These are phyloP conservation scores for Allolobophora icterica DNA, from an alignment of 2,888 invertebrate genomes.

Conservation along the genomic window DNA sequence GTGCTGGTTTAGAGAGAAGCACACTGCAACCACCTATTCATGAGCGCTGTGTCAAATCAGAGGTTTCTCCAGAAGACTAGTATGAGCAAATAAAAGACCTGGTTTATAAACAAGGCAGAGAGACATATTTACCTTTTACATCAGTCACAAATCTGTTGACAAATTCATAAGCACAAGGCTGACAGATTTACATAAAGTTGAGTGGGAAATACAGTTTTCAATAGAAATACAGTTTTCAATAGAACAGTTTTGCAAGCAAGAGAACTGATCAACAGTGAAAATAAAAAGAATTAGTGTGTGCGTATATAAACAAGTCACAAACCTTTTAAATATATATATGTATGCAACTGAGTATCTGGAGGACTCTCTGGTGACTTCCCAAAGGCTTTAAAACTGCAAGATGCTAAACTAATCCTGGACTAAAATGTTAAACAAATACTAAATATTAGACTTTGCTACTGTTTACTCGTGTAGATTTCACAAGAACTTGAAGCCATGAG, in stretches of 20 bases:
- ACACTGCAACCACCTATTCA: neutral
- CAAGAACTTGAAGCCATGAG: neutral
- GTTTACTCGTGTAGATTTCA: neutral
- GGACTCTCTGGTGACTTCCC: too few relatives aligned
- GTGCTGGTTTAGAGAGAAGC: neutral
- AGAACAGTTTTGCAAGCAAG: neutral
- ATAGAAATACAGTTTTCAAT: neutral
- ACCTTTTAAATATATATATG: too few relatives aligned
- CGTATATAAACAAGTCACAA: too few relatives aligned
- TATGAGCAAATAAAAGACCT: neutral
- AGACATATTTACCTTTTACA: neutral
- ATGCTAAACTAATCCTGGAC: too few relatives aligned
- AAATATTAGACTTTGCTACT: too few relatives aligned
- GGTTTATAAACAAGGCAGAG: neutral
- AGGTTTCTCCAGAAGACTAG: neutral
- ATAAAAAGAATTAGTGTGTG: neutral
- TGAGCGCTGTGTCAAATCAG: neutral
- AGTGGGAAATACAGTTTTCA: neutral
- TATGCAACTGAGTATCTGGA: too few relatives aligned
- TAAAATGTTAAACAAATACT: too few relatives aligned
- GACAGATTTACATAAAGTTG: neutral
- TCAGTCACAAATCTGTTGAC: neutral
- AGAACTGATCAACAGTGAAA: neutral
- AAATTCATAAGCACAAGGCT: neutral
- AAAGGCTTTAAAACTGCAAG: too few relatives aligned